Base-by-base conservation (phyloP, 2,113 vertebrate genomes). In the Malaclemys terrapin region DNA sequence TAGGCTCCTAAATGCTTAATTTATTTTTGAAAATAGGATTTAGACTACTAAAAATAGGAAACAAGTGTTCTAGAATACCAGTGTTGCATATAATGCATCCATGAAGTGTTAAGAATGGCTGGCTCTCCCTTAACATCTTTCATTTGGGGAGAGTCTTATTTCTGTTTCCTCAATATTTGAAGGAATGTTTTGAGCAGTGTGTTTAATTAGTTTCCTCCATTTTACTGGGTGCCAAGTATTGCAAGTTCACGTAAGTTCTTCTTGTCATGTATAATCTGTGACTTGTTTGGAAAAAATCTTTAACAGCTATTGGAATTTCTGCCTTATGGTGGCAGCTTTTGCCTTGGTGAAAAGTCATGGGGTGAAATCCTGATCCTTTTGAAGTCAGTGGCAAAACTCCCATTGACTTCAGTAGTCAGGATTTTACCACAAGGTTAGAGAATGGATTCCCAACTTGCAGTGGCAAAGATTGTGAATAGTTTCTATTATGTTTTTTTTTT, bases 241-340 rank as follows among this genome's bases (percentile, higher is more conserved):
- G 24, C 75, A 76, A 47, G 24, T 76, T 76, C 75, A 76, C 4
- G 38, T 76, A 45, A 76, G 13, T 76, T 47, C 42, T 76, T 76
- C 75, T 76, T 47, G 24, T 76, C 42, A 47, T 89, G 10, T 84
- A 96, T 88, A 80, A 82, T 89, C 38, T 93, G 38, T 25, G 75
- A 97, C 91, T 89, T 93, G 57, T 89, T 93, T 92, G 91, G 92
- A 84, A 35, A 45, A n/a, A 62, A 86, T 65, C 35, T 94, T 85
- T 89, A 87, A 89, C 91, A 94, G 92, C 95, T 93, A 80, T 89
- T 91, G 90, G 89, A 89, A 90, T 97, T 90, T 91, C 69, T 89
- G 57, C 84, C 86, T 95, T 91, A 65, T 10, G 80, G 72, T 84
- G 78, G 96, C 96, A 97, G 97, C 97, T 97, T 96, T 95, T 97